phyloP scores from a whole-genome alignment of 2,797 vertebrate species.

The Lycodopsis pacificus region DNA sequence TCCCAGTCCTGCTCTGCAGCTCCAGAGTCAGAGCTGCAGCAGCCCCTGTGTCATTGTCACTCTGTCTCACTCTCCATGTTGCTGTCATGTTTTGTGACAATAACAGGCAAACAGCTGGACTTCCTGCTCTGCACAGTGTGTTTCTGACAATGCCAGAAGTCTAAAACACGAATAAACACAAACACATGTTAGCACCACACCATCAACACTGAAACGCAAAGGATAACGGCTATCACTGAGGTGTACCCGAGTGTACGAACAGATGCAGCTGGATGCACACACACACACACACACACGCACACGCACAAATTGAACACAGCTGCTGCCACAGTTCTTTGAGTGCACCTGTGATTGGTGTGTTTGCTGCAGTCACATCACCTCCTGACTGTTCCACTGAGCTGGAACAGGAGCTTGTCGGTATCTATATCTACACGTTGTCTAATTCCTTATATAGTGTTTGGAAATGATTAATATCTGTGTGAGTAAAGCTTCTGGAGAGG shows the following conservation, averaged over 20 bases:
- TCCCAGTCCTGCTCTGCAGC: neutral
- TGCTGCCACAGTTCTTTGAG: slow-evolving; percentile 5
- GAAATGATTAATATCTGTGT: neutral
- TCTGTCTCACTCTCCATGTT: neutral
- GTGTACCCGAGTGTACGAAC: slow-evolving; percentile 21
- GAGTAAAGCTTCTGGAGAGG: neutral
- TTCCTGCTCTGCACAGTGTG: slow-evolving; percentile 81
- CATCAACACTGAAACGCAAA: slow-evolving; percentile 18
- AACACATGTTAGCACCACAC: slow-evolving; percentile 24
- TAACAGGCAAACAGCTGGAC: slow-evolving; percentile 73
- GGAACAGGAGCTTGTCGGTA: neutral
- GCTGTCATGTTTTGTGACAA: slow-evolving; percentile 62
- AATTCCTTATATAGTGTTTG: neutral
- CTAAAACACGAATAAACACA: slow-evolving; percentile 29
- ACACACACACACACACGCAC: neutral
- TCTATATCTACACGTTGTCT: neutral
- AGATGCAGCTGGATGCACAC: slow-evolving; percentile 25
- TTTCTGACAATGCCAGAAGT: slow-evolving; percentile 23
- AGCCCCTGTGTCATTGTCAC: neutral
- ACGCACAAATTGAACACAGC: slow-evolving; percentile 18
- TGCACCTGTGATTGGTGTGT: slow-evolving; percentile 34
- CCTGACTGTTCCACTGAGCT: neutral
- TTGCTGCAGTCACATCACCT: slow-evolving; percentile 15
- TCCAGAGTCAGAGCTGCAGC: neutral
- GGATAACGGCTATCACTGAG: slow-evolving; percentile 56